Evolutionary conservation across 2,113 vertebrate genomes (phyloP).

Genomic region (Anthoscopus minutus): DNA sequence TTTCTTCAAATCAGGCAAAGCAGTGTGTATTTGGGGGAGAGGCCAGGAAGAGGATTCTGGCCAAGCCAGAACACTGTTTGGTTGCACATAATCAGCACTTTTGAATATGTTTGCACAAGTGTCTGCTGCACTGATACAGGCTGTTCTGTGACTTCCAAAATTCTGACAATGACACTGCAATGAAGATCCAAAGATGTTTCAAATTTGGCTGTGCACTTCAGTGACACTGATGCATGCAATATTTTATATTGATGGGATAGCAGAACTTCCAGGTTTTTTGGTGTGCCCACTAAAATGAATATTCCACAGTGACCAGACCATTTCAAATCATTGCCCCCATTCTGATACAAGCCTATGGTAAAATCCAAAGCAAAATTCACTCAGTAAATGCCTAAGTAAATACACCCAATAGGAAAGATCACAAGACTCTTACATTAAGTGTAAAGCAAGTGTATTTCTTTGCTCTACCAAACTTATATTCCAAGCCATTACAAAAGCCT

Average conservation of each 20-base stretch:
- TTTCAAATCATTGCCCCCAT: background rate
- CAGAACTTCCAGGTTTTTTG: background rate
- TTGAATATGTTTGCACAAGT: background rate
- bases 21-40: background rate
- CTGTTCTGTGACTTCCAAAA: background rate
- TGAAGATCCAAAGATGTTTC: background rate
- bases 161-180: background rate
- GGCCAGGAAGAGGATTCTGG: fast-evolving
- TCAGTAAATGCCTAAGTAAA: background rate
- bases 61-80: background rate
- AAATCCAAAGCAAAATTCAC: background rate
- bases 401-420: background rate
- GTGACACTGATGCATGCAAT: fast-evolving
- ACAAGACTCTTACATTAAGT: background rate
- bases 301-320: background rate
- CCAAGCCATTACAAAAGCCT: background rate
- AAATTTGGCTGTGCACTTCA: background rate
- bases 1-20: background rate
- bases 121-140: fast-evolving
- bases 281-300: background rate
- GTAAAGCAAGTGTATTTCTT: background rate
- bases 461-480: background rate
- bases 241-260: background rate
- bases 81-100: background rate
- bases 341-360: background rate